Evolutionary conservation across 2,797 vertebrate genomes (phyloP).

Genomic region (Sebastes jordani): DNA sequence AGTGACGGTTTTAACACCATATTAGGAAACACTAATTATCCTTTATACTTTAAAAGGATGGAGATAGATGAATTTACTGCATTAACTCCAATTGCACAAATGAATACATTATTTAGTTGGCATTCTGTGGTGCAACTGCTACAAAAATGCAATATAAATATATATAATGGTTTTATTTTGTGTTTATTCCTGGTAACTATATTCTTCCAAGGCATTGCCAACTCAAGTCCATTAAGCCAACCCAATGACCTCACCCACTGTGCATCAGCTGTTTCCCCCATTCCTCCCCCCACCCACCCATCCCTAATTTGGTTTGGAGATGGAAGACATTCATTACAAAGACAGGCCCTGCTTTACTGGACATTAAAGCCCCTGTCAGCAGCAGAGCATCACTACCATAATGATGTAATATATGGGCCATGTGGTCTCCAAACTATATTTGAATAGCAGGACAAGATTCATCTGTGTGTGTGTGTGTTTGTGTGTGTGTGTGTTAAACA

Average conservation of each 20-base stretch:
- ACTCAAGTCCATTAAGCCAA: constrained; percentile 46
- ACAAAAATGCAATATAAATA: neutral
- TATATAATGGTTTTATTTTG: neutral
- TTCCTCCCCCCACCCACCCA: constrained; percentile 67
- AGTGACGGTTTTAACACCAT: constrained; percentile 12
- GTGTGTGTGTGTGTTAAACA: constrained; percentile 26
- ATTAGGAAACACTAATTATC: neutral
- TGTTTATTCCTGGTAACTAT: neutral
- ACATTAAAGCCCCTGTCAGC: constrained; percentile 43
- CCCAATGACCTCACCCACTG: constrained; percentile 68
- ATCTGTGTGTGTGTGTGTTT: neutral
- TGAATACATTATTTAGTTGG: neutral
- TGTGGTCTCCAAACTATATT: constrained; percentile 1
- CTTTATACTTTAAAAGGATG: neutral
- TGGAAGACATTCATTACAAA: constrained; percentile 68
- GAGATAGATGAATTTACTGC: neutral
- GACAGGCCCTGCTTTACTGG: constrained; percentile 39
- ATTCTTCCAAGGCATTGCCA: constrained; percentile 2
- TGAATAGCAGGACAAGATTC: constrained; percentile 1
- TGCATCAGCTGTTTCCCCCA: constrained; percentile 77
- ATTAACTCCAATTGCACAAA: neutral
- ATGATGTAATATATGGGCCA: constrained; percentile 26
- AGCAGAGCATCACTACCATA: constrained; percentile 19
- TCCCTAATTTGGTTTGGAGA: constrained; percentile 70
- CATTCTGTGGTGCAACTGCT: neutral